These are phyloP conservation scores for Volucella inflata DNA, from an alignment of 2,888 invertebrate species.

Conservation along the genomic window DNA sequence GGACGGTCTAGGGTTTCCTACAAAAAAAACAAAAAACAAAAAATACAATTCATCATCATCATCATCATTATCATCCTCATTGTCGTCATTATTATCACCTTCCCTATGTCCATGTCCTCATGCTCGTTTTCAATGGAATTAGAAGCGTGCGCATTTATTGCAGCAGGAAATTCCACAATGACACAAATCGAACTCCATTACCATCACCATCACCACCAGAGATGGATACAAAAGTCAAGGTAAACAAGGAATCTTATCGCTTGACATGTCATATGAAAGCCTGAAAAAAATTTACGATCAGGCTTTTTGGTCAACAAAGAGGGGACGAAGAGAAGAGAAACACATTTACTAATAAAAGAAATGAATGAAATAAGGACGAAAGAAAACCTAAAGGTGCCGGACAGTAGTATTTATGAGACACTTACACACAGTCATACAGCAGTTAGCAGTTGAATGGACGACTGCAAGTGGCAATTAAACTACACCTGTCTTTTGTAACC, in stretches of 20 bases:
- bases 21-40: conserved; percentile 4
- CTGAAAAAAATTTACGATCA: conserved; percentile 68
- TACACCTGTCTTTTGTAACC: conserved; percentile 70
- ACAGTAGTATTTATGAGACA: conserved; percentile 61
- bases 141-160: conserved; percentile 68
- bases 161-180: conserved; percentile 28
- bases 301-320: conserved; percentile 58
- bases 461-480: conserved; percentile 71
- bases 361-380: conserved; percentile 63
- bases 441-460: conserved; percentile 13
- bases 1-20: conserved; percentile 24
- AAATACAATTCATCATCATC: conserved; percentile 46
- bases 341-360: background rate
- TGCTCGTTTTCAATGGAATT: conserved; percentile 39
- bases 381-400: conserved; percentile 33
- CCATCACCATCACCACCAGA: background rate
- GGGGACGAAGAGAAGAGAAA: conserved; percentile 10
- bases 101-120: background rate
- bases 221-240: conserved; percentile 43
- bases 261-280: conserved; percentile 65
- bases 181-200: background rate
- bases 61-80: conserved; percentile 11
- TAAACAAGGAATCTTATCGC: conserved; percentile 65
- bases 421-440: conserved; percentile 5
- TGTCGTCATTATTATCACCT: conserved; percentile 26